Conservation (phyloP, 2,888 invertebrate genomes). For the Euzophera pinguis region DNA sequence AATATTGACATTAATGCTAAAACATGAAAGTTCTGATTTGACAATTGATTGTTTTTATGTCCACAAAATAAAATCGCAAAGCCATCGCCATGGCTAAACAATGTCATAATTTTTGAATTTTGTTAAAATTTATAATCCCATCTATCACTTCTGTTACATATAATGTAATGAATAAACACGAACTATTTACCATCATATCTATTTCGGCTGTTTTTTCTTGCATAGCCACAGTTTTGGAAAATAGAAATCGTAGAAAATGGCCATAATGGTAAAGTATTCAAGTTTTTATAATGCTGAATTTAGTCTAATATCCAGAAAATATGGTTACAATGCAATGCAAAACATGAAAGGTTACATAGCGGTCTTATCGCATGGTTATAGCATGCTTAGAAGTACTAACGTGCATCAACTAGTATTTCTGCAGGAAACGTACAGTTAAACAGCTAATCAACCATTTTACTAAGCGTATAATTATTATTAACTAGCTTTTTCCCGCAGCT, state of each 20-base stretch:
- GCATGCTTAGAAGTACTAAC: no score
- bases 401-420: no score
- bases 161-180: constrained; percentile 51
- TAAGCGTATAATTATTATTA: no score
- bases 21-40: neutral
- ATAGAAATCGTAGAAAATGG: constrained; percentile 28
- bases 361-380: no score
- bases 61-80: neutral
- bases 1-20: neutral
- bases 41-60: no score
- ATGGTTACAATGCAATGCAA: no score
- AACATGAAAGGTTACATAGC: no score
- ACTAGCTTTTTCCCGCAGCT: no score
- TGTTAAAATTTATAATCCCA: neutral
- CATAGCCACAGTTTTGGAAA: constrained; percentile 43
- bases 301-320: no score
- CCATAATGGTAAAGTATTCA: constrained; percentile 35
- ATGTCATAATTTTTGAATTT: neutral
- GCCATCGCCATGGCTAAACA: neutral
- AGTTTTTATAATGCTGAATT: neutral
- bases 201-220: constrained; percentile 48
- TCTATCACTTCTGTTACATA: constrained; percentile 16
- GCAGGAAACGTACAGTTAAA: no score
- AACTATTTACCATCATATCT: constrained; percentile 42
- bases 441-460: no score